Evolutionary conservation across 2,797 vertebrate genomes (phyloP), one percentile per base, ranked within the genome.

Genomic region (Enteromius anoplus): DNA sequence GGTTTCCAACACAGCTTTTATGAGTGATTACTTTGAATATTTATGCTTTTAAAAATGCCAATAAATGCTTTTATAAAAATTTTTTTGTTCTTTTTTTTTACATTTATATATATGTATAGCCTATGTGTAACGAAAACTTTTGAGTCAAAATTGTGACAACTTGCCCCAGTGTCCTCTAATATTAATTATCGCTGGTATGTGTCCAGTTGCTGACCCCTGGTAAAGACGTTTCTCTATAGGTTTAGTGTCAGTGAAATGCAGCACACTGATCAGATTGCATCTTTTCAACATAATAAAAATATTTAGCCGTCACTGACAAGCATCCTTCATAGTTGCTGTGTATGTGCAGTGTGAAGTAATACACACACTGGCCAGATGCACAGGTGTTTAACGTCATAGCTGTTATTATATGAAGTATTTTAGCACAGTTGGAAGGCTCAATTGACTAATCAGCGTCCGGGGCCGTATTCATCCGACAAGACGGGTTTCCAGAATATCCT

Each of bases 351-450:
- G 19, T 34, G 53, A n/a, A 29, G 34, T 45, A 40, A 75, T 58
- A 58, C 37, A 42, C 73, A 75, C 34, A 64, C 40, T 8, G 75
- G 1, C 58, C 17, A 64, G 40, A 69, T 58, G 51, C 58, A 69
- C 81, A 83, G 64, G 64, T 83, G 81, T 77, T 83, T 37, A 19
- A 32, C 11, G 10, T 76, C 62, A 45, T 37, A 32, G 19, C 53
- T 42, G 45, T 68, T 45, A 29, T 51, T 34, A 45, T 69, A 65
- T 73, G 5, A 58, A 64, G 55, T 64, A 71, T 72, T 72, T 64
- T 81, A 81, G 17, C 69, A 37, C 26, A 4, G 26, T 51, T 62
- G 3, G 12, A 62, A 58, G 0, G n/a, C n/a, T 66, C n/a, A 15
- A 45, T 69, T 47, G 64, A 58, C 64, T 72, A 68, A 58, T 75